phyloP scores from a whole-genome alignment of 2,113 vertebrate species.

The Henicopernis longicauda region DNA sequence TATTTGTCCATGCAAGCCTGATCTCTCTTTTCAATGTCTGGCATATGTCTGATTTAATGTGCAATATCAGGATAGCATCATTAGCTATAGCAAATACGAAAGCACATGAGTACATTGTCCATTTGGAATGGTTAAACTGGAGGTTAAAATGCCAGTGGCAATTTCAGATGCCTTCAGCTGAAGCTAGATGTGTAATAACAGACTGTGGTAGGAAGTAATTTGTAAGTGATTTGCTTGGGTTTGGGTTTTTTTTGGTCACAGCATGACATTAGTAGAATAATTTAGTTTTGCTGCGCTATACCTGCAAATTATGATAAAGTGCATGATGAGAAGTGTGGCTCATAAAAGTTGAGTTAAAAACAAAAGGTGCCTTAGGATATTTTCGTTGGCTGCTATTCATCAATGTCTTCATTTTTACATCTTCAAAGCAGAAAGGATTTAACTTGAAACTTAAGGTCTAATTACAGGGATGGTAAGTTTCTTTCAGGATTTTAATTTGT shows the following conservation, averaged over 20 bases:
- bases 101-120: not conserved
- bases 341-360: not conserved
- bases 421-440: not conserved
- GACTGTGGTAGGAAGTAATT: not conserved
- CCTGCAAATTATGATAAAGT: not conserved
- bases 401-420: not conserved
- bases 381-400: not conserved
- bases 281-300: not conserved
- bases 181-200: not conserved
- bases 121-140: not conserved
- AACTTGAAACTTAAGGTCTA: not conserved
- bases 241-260: not conserved
- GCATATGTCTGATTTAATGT: not conserved
- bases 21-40: not conserved
- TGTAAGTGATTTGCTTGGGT: not conserved
- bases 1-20: not conserved
- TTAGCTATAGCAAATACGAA: not conserved
- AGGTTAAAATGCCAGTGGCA: not conserved
- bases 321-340: fast-evolving
- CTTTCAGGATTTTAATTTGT: not conserved
- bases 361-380: not conserved
- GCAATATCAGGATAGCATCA: not conserved
- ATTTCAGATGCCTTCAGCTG: not conserved
- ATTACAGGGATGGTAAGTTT: not conserved
- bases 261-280: not conserved